Evolutionary conservation across 30 jellyfish, hydroid and myxozoan species (phyloP).

Genomic region (Aurelia coerulea): DNA sequence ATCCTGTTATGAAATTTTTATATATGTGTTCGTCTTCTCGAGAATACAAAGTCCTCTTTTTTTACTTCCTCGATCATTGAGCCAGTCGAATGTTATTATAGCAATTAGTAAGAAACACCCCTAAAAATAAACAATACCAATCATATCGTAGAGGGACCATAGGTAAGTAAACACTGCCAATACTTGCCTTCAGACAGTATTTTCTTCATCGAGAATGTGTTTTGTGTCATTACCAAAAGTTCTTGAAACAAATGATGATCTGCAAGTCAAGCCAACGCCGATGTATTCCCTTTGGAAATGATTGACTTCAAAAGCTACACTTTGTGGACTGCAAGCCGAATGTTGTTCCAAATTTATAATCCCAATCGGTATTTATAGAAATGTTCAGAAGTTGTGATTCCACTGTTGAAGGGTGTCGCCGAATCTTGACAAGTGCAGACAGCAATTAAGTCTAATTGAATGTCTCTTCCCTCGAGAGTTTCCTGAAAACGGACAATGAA

Average conservation of each 20-base stretch:
- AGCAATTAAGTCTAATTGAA: slow-evolving; percentile 52
- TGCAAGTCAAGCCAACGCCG: not conserved
- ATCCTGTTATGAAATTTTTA: no score
- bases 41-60: no score
- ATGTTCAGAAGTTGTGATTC: slow-evolving; percentile 38
- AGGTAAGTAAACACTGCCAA: no score
- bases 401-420: slow-evolving; percentile 70
- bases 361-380: slow-evolving; percentile 45
- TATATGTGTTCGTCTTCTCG: no score
- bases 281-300: not conserved
- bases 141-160: no score
- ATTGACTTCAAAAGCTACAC: not conserved
- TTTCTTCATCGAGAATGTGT: slow-evolving; percentile 87
- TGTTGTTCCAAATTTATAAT: no score
- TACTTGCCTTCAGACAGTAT: slow-evolving; percentile 66
- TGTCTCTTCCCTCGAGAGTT: slow-evolving; percentile 47
- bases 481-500: slow-evolving; percentile 36
- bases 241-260: not conserved
- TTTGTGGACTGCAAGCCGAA: slow-evolving; percentile 19
- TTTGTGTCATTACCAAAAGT: slow-evolving; percentile 77
- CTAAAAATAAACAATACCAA: no score
- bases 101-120: no score
- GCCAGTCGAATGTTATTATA: no score
- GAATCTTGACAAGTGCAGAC: slow-evolving; percentile 58
- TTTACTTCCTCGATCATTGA: no score